Percentiles rank a stretch among this genome's conserved stretches.
Conservation (phyloP, 2,113 vertebrate species). For the Recurvirostra avosetta region DNA sequence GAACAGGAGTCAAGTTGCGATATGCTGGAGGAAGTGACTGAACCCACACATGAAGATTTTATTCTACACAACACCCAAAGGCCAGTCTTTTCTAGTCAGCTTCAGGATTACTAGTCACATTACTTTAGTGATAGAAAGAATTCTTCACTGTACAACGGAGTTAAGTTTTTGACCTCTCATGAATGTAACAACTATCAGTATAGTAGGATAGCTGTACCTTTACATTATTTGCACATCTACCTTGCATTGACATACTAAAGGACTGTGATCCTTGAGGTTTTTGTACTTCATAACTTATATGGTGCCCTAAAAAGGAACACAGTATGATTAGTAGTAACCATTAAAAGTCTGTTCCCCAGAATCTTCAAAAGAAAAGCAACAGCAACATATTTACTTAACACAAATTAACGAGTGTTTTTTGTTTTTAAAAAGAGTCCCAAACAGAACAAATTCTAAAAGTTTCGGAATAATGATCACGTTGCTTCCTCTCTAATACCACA, state of each 20-base stretch:
- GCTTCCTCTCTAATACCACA: not conserved
- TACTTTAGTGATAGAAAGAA: not conserved
- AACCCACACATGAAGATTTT: not conserved
- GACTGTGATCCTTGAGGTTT: not conserved
- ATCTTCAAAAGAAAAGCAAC: not conserved
- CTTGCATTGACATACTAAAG: not conserved
- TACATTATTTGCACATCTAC: not conserved
- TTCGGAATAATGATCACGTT: not conserved
- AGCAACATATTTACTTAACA: not conserved
- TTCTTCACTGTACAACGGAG: not conserved
- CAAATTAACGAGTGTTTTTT: not conserved
- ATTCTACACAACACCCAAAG: not conserved
- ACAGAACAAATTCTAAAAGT: not conserved
- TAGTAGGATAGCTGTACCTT: not conserved
- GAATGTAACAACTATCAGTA: not conserved
- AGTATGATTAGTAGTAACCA: not conserved
- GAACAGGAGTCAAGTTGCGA: rapidly evolving
- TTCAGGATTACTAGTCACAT: not conserved
- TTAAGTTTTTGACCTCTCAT: not conserved
- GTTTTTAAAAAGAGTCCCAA: not conserved
- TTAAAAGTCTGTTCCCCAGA: not conserved
- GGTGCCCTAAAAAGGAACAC: not conserved
- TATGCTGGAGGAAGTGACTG: not conserved
- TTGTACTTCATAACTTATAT: not conserved
- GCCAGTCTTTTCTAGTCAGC: not conserved